Conservation (phyloP, 2,888 invertebrate genomes). For the Idaea straminata region DNA sequence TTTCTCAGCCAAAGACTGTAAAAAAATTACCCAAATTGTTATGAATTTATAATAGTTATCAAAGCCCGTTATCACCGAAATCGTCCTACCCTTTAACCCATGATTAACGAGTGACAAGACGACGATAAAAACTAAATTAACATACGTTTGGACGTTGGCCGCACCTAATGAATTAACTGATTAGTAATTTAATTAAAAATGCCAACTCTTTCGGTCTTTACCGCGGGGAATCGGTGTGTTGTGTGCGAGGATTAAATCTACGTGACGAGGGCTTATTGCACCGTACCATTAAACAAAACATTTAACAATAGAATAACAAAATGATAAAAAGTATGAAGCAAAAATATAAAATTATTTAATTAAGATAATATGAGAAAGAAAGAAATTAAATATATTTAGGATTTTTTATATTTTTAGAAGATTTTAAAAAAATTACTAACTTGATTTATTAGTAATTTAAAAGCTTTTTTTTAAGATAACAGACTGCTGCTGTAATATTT, state of each 20-base stretch:
- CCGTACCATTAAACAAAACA: slow-evolving; percentile 15
- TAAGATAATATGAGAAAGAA: too few relatives aligned
- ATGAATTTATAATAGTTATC: background rate
- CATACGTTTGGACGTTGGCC: slow-evolving; percentile 41
- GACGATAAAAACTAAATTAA: slow-evolving; percentile 33
- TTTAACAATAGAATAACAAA: background rate
- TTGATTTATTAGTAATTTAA: too few relatives aligned
- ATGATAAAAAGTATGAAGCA: too few relatives aligned
- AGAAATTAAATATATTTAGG: too few relatives aligned
- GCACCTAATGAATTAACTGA: slow-evolving; percentile 74
- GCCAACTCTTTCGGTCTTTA: slow-evolving; percentile 69
- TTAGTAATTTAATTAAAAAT: slow-evolving; percentile 71
- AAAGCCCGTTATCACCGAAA: slow-evolving; percentile 3
- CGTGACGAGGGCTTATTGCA: slow-evolving; percentile 38
- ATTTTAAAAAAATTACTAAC: too few relatives aligned
- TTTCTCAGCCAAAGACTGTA: background rate
- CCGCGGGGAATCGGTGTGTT: slow-evolving; percentile 56
- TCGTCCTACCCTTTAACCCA: slow-evolving; percentile 18
- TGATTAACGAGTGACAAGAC: slow-evolving; percentile 22
- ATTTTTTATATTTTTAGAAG: too few relatives aligned
- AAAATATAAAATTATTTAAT: too few relatives aligned
- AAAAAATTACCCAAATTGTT: background rate
- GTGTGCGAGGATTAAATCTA: slow-evolving; percentile 61
- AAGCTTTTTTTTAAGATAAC: too few relatives aligned
- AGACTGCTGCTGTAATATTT: too few relatives aligned